A percentile compares a stretch with the other conserved stretches of the same genome.
phyloP scores from a whole-genome alignment of 2,113 vertebrate genomes.

The Ranitomeya imitator region DNA sequence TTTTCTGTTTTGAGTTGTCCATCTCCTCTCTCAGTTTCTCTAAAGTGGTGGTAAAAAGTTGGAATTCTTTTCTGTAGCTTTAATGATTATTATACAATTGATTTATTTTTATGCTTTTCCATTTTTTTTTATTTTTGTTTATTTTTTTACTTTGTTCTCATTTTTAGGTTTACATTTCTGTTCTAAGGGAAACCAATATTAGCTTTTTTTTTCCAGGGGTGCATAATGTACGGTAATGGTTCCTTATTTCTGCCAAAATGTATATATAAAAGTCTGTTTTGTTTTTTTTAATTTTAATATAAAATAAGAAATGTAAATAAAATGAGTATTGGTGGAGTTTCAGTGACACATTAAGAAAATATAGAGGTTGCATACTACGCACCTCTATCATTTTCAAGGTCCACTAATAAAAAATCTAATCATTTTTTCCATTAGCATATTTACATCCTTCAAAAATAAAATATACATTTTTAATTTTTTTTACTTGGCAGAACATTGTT shows the following conservation, averaged over 20 bases:
- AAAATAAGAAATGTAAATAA: neutral
- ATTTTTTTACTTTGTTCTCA: neutral
- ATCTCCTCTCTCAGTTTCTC: neutral
- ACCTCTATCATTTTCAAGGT: neutral
- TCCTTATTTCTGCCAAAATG: neutral
- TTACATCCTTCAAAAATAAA: conserved; percentile 64
- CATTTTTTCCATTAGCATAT: conserved; percentile 64
- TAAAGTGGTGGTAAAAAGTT: neutral
- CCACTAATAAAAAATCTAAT: conserved; percentile 63
- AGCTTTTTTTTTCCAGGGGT: neutral
- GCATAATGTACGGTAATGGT: neutral
- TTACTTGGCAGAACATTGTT: conserved; percentile 66
- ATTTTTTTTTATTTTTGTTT: neutral
- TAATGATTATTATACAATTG: neutral
- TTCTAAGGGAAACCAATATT: neutral
- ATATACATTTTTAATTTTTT: conserved; percentile 69
- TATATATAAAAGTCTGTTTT: neutral
- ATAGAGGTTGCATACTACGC: neutral
- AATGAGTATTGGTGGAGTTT: neutral
- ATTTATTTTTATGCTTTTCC: neutral
- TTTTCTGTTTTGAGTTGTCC: no score
- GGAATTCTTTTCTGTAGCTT: neutral
- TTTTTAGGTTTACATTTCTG: neutral
- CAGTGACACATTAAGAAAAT: neutral
- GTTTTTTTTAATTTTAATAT: neutral